phyloP scores from a whole-genome alignment of 2,888 invertebrate genomes.

The Tanypteryx hageni region DNA sequence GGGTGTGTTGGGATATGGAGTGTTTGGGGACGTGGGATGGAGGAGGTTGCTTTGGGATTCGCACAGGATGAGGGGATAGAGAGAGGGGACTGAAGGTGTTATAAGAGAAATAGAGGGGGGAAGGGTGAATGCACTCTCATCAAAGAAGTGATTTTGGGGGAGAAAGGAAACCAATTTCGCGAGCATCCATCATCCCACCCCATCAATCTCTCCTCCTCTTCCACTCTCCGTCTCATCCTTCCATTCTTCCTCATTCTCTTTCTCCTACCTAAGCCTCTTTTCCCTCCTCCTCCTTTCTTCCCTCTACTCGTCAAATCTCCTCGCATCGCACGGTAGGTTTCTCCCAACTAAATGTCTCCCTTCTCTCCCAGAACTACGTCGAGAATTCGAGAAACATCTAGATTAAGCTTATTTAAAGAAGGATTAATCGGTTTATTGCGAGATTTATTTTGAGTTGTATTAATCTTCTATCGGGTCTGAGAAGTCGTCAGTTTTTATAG shows the following conservation, averaged over 20 bases:
- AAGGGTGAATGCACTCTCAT: constrained; percentile 55
- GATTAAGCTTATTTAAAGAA: not conserved
- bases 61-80: not conserved
- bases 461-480: too few species aligned
- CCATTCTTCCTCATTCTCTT: not conserved
- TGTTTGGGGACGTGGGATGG: not conserved
- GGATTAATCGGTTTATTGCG: not conserved
- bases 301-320: not conserved
- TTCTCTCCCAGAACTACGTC: not conserved
- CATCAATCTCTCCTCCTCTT: not conserved
- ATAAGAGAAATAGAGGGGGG: constrained; percentile 21
- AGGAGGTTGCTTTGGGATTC: not conserved
- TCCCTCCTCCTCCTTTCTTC: not conserved
- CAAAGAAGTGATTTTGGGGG: constrained; percentile 38
- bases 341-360: not conserved
- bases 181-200: constrained; percentile 48
- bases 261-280: not conserved
- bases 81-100: constrained; percentile 13
- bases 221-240: not conserved
- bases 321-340: not conserved
- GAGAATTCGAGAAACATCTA: not conserved
- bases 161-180: constrained; percentile 54
- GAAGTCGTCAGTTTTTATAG: too few species aligned
- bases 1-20: not conserved
- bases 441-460: not conserved